phyloP scores from a whole-genome alignment of 2,888 invertebrate genomes.

The Orchestes rusci region DNA sequence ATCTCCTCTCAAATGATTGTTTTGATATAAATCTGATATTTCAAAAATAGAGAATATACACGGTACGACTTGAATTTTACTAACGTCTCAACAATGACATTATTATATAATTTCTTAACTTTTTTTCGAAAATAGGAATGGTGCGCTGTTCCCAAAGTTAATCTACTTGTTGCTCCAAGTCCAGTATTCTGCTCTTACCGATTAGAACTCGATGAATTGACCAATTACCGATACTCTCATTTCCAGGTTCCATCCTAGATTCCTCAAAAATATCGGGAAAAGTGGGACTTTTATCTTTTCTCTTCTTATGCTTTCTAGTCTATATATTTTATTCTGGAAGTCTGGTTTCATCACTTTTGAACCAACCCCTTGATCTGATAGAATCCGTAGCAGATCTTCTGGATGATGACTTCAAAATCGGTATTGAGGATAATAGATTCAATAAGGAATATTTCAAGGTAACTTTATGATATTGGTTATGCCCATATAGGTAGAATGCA shows the following conservation, averaged over 20 bases:
- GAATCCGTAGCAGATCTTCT: slow-evolving; percentile 52
- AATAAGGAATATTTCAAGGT: slow-evolving; percentile 59
- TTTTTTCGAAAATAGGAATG: too few species aligned
- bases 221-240: too few species aligned
- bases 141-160: too few species aligned
- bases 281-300: slow-evolving; percentile 31
- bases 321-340: slow-evolving; percentile 67
- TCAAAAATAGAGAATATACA: too few species aligned
- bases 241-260: slow-evolving; percentile 28
- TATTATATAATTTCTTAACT: too few species aligned
- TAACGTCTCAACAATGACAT: too few species aligned
- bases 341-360: slow-evolving; percentile 58
- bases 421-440: slow-evolving; percentile 57
- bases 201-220: too few species aligned
- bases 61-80: too few species aligned
- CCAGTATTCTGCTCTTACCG: too few species aligned
- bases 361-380: slow-evolving; percentile 56
- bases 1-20: too few species aligned
- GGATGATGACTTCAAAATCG: slow-evolving; percentile 52
- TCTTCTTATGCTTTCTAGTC: slow-evolving; percentile 48
- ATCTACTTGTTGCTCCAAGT: too few species aligned
- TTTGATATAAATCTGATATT: too few species aligned
- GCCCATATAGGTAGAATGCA: background rate
- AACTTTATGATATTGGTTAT: slow-evolving; percentile 13
- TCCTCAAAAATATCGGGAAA: slow-evolving; percentile 32